Percentiles rank a stretch among this genome's conserved stretches.
These are phyloP conservation scores for Drosophila cognata DNA, from an alignment of 2,888 invertebrate genomes.

Conservation along the genomic window DNA sequence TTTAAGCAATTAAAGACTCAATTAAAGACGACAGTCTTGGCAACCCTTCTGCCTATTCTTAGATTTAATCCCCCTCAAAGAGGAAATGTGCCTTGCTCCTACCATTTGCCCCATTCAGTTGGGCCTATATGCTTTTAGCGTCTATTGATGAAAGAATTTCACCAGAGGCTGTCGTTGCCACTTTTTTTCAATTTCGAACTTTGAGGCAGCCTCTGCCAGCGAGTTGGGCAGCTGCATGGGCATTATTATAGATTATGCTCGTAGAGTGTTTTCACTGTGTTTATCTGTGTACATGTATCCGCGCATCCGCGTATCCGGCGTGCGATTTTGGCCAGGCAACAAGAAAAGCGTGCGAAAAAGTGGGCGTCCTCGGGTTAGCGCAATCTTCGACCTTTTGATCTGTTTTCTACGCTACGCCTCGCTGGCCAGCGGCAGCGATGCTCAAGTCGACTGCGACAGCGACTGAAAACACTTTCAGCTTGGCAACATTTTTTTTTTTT, in stretches of 20 bases:
- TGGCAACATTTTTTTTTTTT: slow-evolving; percentile 27
- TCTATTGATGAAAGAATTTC: slow-evolving; percentile 75
- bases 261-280: slow-evolving; percentile 30
- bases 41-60: slow-evolving; percentile 12
- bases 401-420: slow-evolving; percentile 62
- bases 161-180: slow-evolving; percentile 63
- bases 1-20: not conserved
- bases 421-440: slow-evolving; percentile 35
- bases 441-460: slow-evolving; percentile 12
- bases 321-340: slow-evolving; percentile 10
- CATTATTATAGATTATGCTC: slow-evolving; percentile 65
- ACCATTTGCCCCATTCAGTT: slow-evolving; percentile 22
- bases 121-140: slow-evolving; percentile 24
- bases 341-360: slow-evolving; percentile 79
- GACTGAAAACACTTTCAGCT: slow-evolving; percentile 22
- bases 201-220: slow-evolving; percentile 20
- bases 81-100: not conserved
- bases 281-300: slow-evolving; percentile 64
- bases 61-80: not conserved
- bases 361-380: slow-evolving; percentile 75
- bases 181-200: slow-evolving; percentile 69
- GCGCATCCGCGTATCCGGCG: slow-evolving; percentile 67
- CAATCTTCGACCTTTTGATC: slow-evolving; percentile 81
- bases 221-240: slow-evolving; percentile 42
- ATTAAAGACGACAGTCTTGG: not conserved